Percentiles rank a stretch among this genome's conserved stretches.
Conservation (phyloP, 1,140 invertebrate species). For the Trialeurodes vaporariorum region DNA sequence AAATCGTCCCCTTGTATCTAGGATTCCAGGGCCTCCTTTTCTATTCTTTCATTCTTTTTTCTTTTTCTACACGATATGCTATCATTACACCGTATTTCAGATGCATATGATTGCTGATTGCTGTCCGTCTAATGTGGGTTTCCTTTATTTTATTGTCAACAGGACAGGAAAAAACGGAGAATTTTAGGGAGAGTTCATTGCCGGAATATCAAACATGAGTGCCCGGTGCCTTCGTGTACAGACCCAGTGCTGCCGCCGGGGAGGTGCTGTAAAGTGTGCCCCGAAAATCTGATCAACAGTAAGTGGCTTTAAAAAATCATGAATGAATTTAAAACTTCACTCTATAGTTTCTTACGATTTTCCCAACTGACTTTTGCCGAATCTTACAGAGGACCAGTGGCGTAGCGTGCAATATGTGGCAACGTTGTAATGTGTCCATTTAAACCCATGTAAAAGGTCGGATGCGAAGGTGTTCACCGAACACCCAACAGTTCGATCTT, state of each 20-base stretch:
- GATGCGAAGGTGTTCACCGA: too few species aligned
- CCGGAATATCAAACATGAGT: conserved; percentile 80
- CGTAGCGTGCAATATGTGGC: too few species aligned
- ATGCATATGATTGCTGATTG: not conserved
- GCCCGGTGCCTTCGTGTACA: conserved; percentile 70
- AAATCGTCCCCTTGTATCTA: too few species aligned
- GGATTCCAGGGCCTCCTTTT: too few species aligned
- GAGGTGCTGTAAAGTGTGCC: conserved; percentile 80
- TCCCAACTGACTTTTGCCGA: too few species aligned
- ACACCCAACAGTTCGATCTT: too few species aligned
- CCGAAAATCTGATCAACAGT: conserved; percentile 58
- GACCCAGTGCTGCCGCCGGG: conserved; percentile 73
- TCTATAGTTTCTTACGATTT: too few species aligned
- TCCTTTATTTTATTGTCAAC: conserved; percentile 31
- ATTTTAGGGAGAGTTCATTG: conserved; percentile 75
- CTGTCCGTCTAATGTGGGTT: conserved; percentile 10
- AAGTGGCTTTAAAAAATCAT: too few species aligned
- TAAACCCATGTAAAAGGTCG: too few species aligned
- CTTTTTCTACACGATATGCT: conserved; percentile 6
- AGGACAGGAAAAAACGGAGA: conserved; percentile 79
- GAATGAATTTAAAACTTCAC: too few species aligned
- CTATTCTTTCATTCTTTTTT: not conserved
- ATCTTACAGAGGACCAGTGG: too few species aligned
- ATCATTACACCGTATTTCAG: conserved; percentile 1
- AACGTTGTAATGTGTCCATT: too few species aligned